Evolutionary conservation across 1,140 invertebrate species (phyloP).

Genomic region (Panulirus ornatus): DNA sequence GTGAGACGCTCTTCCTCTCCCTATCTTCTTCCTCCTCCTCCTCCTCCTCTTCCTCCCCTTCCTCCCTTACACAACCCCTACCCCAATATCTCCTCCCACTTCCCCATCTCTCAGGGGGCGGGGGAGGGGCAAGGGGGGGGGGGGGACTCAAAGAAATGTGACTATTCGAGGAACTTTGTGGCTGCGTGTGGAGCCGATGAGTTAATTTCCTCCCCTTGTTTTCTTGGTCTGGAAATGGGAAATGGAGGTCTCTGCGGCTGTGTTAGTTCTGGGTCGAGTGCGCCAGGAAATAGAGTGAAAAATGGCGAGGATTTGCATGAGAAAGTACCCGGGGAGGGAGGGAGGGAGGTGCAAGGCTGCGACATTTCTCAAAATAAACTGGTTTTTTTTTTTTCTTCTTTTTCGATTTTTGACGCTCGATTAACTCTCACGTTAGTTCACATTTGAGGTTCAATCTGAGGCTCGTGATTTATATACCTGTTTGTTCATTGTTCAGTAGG

Average conservation of each 20-base stretch:
- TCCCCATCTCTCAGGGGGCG: not conserved
- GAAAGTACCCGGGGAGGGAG: not conserved
- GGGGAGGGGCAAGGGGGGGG: no score
- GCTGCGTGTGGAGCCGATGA: not conserved
- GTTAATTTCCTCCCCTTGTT: conserved; percentile 18
- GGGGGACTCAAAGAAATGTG: no score
- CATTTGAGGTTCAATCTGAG: no score
- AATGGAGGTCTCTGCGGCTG: not conserved
- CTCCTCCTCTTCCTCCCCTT: not conserved
- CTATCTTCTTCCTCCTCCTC: no score
- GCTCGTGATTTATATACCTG: no score
- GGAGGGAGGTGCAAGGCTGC: not conserved
- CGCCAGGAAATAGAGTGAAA: not conserved
- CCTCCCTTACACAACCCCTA: not conserved
- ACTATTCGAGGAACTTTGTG: not conserved
- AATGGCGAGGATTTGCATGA: conserved; percentile 3
- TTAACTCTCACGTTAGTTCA: no score
- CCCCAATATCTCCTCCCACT: not conserved
- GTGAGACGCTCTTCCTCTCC: no score
- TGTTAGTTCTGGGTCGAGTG: not conserved
- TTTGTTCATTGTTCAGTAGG: no score
- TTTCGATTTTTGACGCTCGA: no score
- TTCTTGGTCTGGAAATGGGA: not conserved
- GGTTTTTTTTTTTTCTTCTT: no score
- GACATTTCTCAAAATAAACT: no score